Evolutionary conservation across 2,113 vertebrate genomes (phyloP).

Genomic region (Rhinichthys klamathensis): DNA sequence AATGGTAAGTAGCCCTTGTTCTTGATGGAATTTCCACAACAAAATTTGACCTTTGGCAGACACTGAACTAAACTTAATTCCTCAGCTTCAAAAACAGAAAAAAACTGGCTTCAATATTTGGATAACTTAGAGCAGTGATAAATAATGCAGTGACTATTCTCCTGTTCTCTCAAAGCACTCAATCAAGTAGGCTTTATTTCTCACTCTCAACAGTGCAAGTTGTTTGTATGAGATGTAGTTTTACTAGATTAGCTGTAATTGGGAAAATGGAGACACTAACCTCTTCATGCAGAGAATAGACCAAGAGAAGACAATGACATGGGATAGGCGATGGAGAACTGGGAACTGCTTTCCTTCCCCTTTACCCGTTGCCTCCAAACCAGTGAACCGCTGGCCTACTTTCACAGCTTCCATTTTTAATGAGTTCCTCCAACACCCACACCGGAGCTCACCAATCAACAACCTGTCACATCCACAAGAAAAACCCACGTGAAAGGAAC

Average conservation of each 20-base stretch:
- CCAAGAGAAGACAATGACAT: neutral
- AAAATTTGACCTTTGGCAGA: neutral
- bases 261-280: neutral
- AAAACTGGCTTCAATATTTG: conserved; percentile 7
- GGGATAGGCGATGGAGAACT: neutral
- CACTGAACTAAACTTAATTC: neutral
- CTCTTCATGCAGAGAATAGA: neutral
- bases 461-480: conserved; percentile 36
- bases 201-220: neutral
- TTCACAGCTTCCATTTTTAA: conserved; percentile 46
- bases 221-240: too few relatives aligned
- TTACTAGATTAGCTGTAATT: neutral
- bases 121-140: neutral
- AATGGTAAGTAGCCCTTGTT: neutral
- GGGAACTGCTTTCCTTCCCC: neutral
- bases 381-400: conserved; percentile 45
- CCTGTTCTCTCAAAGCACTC: neutral
- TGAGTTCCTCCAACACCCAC: neutral
- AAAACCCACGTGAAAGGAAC: neutral
- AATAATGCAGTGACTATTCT: neutral
- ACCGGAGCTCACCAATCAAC: conserved; percentile 38
- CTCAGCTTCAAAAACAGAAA: neutral
- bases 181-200: neutral
- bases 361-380: conserved; percentile 11
- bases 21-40: neutral